Conservation (phyloP, 2,888 invertebrate genomes). For the Suillia variegata region DNA sequence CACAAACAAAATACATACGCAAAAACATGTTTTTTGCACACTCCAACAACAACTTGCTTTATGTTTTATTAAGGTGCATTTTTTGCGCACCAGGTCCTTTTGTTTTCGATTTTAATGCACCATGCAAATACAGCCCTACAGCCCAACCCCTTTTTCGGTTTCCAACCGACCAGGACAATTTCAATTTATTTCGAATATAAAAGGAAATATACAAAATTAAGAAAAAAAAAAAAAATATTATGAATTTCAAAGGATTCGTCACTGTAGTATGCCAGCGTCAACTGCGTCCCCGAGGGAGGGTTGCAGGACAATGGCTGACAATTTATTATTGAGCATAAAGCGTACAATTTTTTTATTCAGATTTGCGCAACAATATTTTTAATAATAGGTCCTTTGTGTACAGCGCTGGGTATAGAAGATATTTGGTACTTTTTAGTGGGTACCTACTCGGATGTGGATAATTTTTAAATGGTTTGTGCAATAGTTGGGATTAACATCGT, state of each 20-base stretch:
- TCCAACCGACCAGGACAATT: constrained; percentile 8
- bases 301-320: neutral
- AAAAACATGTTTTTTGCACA: constrained; percentile 8
- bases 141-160: constrained; percentile 12
- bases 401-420: no score
- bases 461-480: no score
- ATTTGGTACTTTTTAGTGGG: no score
- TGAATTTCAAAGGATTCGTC: neutral
- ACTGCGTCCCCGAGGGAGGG: neutral
- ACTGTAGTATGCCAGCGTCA: neutral
- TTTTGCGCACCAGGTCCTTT: constrained; percentile 3
- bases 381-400: neutral
- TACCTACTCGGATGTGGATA: no score
- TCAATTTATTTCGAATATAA: constrained; percentile 15
- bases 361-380: neutral
- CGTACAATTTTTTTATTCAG: neutral
- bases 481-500: no score
- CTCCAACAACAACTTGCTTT: constrained; percentile 6
- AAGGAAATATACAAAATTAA: no score
- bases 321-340: neutral
- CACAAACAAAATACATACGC: no score
- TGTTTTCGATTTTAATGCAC: constrained; percentile 19
- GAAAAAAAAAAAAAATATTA: neutral
- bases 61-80: neutral
- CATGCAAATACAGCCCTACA: constrained; percentile 14